These are phyloP conservation scores for Bujurquina vittata DNA, from an alignment of 2,113 vertebrate species.

Conservation along the genomic window DNA sequence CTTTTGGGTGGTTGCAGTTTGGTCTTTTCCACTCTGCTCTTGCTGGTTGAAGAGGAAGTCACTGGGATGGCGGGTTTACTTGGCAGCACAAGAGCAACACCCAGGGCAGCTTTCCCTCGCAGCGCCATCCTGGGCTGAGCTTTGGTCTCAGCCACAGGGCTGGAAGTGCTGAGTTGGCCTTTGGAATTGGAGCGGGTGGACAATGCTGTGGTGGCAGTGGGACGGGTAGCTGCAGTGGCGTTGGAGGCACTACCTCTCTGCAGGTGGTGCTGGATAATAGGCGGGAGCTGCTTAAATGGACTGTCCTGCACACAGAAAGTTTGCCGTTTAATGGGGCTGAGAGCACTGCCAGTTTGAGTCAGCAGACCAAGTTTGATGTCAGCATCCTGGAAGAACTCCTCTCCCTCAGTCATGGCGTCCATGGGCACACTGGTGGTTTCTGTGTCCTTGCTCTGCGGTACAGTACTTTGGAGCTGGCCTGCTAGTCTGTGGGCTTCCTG, in stretches of 20 bases:
- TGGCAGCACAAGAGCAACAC: constrained; percentile 53
- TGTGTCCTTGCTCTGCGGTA: neutral
- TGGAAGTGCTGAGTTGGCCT: constrained; percentile 62
- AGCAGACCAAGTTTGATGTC: constrained; percentile 81
- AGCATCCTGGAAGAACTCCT: constrained; percentile 83
- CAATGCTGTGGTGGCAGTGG: neutral
- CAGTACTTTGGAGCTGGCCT: constrained; percentile 76
- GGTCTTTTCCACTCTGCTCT: constrained; percentile 68
- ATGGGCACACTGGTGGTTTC: neutral
- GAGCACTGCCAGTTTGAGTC: constrained; percentile 41
- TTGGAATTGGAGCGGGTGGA: neutral
- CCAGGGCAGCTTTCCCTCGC: constrained; percentile 53
- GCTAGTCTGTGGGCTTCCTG: constrained; percentile 88
- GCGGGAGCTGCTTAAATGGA: constrained; percentile 75
- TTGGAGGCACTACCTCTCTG: constrained; percentile 7
- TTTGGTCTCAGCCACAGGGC: constrained; percentile 57
- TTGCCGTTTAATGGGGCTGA: constrained; percentile 87
- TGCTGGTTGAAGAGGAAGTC: constrained; percentile 35
- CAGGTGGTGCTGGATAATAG: constrained; percentile 66
- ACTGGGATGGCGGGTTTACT: constrained; percentile 61
- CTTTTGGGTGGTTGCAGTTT: constrained; percentile 63
- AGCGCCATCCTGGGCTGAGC: constrained; percentile 51
- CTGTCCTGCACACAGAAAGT: constrained; percentile 87
- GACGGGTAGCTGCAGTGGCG: neutral
- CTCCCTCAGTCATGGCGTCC: constrained; percentile 17